These are phyloP conservation scores for Saiga tatarica DNA, from an alignment of 2,113 vertebrate species.

Conservation along the genomic window DNA sequence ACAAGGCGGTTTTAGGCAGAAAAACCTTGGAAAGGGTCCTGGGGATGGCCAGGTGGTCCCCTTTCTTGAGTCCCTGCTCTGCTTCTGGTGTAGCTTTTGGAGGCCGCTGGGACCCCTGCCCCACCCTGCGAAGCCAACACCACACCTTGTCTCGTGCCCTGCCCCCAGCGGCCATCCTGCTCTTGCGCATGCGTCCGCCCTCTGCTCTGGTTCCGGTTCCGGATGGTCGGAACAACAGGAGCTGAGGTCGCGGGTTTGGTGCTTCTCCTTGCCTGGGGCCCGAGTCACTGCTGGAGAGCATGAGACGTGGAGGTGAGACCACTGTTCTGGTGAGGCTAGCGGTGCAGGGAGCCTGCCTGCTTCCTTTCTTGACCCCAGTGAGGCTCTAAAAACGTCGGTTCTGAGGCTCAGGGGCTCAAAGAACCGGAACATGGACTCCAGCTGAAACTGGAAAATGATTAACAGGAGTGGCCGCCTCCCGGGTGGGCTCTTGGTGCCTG, in stretches of 20 bases:
- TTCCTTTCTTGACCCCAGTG: background rate
- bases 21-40: accelerated
- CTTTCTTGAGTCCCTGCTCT: background rate
- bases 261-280: background rate
- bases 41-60: too few relatives aligned
- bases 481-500: background rate
- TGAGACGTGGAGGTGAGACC: background rate
- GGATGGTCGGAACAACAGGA: accelerated
- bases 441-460: accelerated
- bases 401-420: accelerated
- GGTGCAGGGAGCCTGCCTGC: background rate
- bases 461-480: accelerated
- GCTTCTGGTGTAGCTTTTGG: background rate
- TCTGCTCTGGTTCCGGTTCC: background rate
- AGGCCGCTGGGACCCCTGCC: accelerated
- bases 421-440: accelerated
- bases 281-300: background rate
- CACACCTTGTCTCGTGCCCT: background rate
- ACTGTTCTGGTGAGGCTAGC: background rate
- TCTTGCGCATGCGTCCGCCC: background rate
- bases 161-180: background rate
- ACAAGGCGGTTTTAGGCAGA: background rate
- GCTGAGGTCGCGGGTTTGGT: background rate
- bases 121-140: background rate
- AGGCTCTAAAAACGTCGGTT: background rate